Base-by-base conservation (phyloP, 2,797 vertebrate genomes). In the Margarornis squamiger region DNA sequence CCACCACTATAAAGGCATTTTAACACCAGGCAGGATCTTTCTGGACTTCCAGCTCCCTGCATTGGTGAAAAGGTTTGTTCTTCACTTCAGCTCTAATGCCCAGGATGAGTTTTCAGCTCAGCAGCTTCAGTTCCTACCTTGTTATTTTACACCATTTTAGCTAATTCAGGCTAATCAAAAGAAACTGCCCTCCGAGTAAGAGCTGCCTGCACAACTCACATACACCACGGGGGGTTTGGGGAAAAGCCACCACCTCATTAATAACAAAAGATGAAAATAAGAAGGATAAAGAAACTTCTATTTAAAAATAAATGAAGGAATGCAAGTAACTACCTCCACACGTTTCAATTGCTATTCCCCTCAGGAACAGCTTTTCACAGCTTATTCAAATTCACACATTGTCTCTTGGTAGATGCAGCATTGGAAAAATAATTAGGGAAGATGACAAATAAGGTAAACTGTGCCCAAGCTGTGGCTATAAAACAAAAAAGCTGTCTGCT, bases 361-460 rank as follows among this genome's bases (percentile, higher is more conserved):
- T 86, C 89, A 39, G 29, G 92, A 85, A 76, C 46, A 76, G 94
- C 80, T 76, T 90, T 68, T 74, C 87, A 66, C 73, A 92, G 67
- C 78, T 78, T 48, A 65, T 48, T 84, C 63, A 91, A 78, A 94
- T 88, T 88, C 91, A 43, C 32, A 36, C 66, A 59, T 91, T 78
- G 89, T 91, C 90, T 88, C 94, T 57, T 8, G 41, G 88, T 80
- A 79, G 91, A 91, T 80, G 90, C 24, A 59, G 91, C 38, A 4
- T 70, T 84, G 78, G 84, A 85, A 88, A 92, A 92, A 95, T 93
- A 97, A 97, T 94, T 93, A 90, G 81, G 80, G 93, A 57, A 62
- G 90, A 94, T 91, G 90, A 96, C 76, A 94, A 96, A 94, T 71
- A 85, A 94, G 94, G 96, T 92, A 93, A 84, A 86, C 94, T 88